phyloP scores from a whole-genome alignment of 2,797 vertebrate genomes.

The Hydrolagus colliei region DNA sequence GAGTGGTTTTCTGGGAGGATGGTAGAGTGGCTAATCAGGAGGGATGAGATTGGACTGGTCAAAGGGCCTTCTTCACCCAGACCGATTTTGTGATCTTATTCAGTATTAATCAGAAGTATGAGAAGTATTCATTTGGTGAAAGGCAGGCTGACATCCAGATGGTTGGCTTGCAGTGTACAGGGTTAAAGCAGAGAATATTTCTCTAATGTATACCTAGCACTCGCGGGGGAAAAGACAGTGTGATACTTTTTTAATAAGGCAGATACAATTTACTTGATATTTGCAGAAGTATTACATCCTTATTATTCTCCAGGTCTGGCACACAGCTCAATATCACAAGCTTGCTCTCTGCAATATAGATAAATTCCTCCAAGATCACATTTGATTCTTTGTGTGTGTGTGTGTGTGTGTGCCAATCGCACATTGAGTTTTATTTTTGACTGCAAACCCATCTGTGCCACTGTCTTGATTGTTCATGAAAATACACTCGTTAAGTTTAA shows the following conservation, averaged over 20 bases:
- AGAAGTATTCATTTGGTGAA: too few species aligned
- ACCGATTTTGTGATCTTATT: too few species aligned
- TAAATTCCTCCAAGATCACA: background rate
- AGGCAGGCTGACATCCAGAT: too few species aligned
- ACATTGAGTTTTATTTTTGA: background rate
- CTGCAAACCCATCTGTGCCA: background rate
- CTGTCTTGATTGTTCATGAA: background rate
- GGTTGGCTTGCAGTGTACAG: too few species aligned
- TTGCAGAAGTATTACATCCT: background rate
- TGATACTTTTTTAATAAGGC: background rate
- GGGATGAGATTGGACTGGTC: too few species aligned
- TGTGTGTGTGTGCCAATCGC: background rate
- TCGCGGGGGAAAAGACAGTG: too few species aligned
- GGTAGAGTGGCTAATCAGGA: too few species aligned
- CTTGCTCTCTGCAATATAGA: background rate
- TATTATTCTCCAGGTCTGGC: background rate
- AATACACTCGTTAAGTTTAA: background rate
- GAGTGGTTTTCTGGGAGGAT: too few species aligned
- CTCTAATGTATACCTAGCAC: too few species aligned
- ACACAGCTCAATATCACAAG: background rate
- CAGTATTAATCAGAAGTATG: too few species aligned
- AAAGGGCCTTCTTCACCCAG: too few species aligned
- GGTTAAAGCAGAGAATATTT: too few species aligned
- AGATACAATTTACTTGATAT: background rate
- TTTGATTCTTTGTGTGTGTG: background rate